phyloP scores from a whole-genome alignment of 2,797 vertebrate species.

The Cephalopachus bancanus region DNA sequence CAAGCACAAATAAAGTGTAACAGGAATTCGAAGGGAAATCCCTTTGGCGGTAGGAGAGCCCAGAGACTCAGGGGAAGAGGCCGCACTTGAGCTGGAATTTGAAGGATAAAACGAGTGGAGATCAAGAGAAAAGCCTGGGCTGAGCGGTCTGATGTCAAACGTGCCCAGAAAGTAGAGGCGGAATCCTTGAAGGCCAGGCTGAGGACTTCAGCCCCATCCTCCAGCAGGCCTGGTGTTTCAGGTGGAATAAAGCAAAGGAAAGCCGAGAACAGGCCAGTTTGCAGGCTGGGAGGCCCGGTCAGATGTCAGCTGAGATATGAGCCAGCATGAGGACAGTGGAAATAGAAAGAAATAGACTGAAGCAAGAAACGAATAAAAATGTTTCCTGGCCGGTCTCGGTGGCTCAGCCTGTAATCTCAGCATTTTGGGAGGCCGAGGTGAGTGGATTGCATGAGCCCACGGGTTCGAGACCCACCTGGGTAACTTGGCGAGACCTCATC shows the following conservation, averaged over 20 bases:
- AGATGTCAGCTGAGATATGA: background rate
- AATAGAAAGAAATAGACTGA: background rate
- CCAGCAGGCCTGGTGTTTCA: background rate
- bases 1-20: conserved; percentile 14
- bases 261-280: background rate
- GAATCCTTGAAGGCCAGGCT: background rate
- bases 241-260: conserved; percentile 10
- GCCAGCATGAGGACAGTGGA: background rate
- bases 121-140: background rate
- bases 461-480: too few relatives aligned
- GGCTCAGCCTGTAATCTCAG: too few relatives aligned
- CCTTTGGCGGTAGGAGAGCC: background rate
- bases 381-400: background rate
- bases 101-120: background rate
- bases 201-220: background rate
- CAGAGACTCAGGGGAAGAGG: background rate
- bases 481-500: too few relatives aligned
- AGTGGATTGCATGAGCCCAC: too few relatives aligned
- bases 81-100: background rate
- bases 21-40: conserved; percentile 13
- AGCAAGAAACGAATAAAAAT: conserved; percentile 32
- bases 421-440: too few relatives aligned
- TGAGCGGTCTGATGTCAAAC: background rate
- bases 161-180: background rate
- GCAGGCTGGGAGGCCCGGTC: background rate